Evolutionary conservation across 1,140 invertebrate genomes (phyloP).

Genomic region (Laupala kohalensis): DNA sequence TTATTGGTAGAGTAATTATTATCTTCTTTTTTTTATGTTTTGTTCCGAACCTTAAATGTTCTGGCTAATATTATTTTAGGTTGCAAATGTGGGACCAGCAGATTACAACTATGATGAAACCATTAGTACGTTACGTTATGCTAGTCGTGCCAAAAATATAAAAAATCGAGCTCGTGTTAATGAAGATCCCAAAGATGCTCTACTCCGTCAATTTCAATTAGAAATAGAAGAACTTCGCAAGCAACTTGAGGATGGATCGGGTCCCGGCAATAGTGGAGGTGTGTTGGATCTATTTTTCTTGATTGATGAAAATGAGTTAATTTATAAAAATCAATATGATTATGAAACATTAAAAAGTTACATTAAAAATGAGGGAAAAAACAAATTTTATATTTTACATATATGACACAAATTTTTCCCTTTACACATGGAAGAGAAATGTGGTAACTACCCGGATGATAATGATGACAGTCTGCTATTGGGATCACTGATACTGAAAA

Average conservation of each 20-base stretch:
- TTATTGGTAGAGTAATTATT: no score
- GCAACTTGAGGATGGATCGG: constrained; percentile 57
- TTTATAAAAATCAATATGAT: no score
- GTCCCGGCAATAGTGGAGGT: background rate
- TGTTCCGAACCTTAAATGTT: background rate
- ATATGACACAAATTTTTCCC: no score
- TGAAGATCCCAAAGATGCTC: constrained; percentile 94
- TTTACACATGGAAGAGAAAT: no score
- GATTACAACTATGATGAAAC: constrained; percentile 96
- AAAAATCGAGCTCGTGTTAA: constrained; percentile 93
- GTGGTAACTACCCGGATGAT: no score
- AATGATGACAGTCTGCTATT: no score
- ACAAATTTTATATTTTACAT: no score
- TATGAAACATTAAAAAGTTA: no score
- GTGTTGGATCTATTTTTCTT: no score
- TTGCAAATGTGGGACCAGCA: constrained; percentile 90
- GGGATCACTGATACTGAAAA: no score
- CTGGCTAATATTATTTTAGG: constrained; percentile 31
- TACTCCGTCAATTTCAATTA: constrained; percentile 88
- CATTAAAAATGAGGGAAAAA: no score
- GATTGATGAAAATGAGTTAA: no score
- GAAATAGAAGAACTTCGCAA: constrained; percentile 87
- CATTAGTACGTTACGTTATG: constrained; percentile 91
- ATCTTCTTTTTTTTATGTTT: background rate
- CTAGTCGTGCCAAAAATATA: constrained; percentile 94